Evolutionary conservation across 2,888 invertebrate genomes (phyloP).

Genomic region (Machimus rusticus): DNA sequence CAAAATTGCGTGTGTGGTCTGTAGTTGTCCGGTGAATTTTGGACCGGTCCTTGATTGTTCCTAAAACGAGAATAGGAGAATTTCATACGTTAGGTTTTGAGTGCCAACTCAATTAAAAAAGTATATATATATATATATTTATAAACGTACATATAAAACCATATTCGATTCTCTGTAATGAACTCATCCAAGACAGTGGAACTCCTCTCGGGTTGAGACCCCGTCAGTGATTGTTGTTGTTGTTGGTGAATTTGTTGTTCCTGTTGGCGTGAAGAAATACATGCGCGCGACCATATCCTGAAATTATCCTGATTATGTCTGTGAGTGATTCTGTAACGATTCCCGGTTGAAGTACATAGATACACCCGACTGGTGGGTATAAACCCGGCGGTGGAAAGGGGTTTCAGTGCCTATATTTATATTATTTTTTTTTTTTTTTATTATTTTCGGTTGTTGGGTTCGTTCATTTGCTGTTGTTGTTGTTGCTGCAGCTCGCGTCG

Average conservation of each 20-base stretch:
- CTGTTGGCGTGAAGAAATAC: slow-evolving; percentile 14
- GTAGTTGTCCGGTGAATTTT: background rate
- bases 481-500: background rate
- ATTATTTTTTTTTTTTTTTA: background rate
- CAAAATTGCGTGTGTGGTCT: background rate
- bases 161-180: background rate
- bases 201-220: background rate
- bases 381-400: slow-evolving; percentile 6
- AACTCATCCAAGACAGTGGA: background rate
- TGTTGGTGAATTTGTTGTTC: background rate
- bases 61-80: background rate
- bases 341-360: slow-evolving; percentile 17
- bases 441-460: background rate
- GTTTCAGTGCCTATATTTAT: background rate
- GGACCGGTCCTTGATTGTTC: background rate
- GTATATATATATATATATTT: background rate
- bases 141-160: background rate
- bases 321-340: slow-evolving; percentile 24
- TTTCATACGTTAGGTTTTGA: background rate
- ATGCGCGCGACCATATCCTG: slow-evolving; percentile 33
- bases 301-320: slow-evolving; percentile 37
- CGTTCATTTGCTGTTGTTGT: background rate
- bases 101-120: slow-evolving; percentile 31
- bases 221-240: slow-evolving; percentile 16
- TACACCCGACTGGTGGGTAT: background rate